Evolutionary conservation across 2,888 invertebrate species (phyloP), one percentile per base, ranked within the genome.

Genomic region (Tineola bisselliella): DNA sequence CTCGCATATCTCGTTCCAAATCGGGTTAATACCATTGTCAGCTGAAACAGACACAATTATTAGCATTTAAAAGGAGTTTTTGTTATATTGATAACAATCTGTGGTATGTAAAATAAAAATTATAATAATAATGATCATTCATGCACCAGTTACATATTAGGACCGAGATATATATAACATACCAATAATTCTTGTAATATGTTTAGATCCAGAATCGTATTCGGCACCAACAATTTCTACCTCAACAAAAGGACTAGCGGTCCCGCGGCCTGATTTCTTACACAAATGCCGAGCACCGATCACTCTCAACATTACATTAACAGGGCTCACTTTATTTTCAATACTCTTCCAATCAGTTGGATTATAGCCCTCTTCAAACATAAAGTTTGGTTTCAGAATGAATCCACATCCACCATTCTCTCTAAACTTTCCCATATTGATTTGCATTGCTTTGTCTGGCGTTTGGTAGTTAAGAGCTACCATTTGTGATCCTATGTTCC

Each of bases 381-480:
- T 95, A 67, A 94, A 95, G 1, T 93, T 92, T 0, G 99, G 98
- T 74, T 95, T 94, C 61, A 99, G 79, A 0, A 99, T 87, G 75
- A 94, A 99, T 0, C 99, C 99, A 76, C 97, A 97, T 33, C 91
- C 89, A 0, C 97, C 98, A 73, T 99, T 99, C 73, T 95, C 93
- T 30, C 93, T 88, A 74, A 99, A 99, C 74, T 94, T 94, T 0
- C 95, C 97, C 74, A 94, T 93, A 80, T 99, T 99, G 10, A 98
- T 74, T 79, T 99, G 98, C 98, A 99, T 99, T 11, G 96, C 89
- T 72, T 94, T 95, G 76, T 99, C 99, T 63, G 92, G 90, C 0
- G 99, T 99, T 81, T 99, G 99, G 79, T 97, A 99, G 81, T 99
- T 99, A 3, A 99, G 84, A 0, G 99, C 98, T 0, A 96, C 95